Evolutionary conservation across 2,888 invertebrate species (phyloP), one percentile per base, ranked within the genome.

Genomic region (Harpagoxenus sublaevis): DNA sequence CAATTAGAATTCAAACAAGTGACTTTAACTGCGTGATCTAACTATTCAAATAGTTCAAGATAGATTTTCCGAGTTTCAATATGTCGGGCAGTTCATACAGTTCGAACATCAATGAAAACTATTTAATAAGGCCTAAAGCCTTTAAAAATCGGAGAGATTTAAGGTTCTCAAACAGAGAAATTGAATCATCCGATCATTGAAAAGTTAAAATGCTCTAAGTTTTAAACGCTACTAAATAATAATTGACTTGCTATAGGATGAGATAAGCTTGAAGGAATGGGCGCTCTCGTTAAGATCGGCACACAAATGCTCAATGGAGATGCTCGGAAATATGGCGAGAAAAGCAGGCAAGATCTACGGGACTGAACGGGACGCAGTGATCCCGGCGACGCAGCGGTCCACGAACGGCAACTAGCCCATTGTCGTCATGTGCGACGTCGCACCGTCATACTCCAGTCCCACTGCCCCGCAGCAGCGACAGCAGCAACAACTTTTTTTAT

Each of bases 281-380:
- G 98, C 99, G 89, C 96, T 98, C 86, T 99, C 99, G 75, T 96
- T 99, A 92, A 97, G 99, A 89, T 98, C 98, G 42, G 99, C 99
- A 53, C 99, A 99, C 96, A 99, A 99, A 95, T 97, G 98, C 94
- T 99, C 99, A 3, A 97, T 98, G 95, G 99, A 99, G 95, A 97
- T 99, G 92, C 96, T 99, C 85, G 98, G 99, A 79, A 98, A 98
- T 74, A 99, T 99, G 99, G 99, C 99, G 87, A 98, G 98, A 95
- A 99, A 99, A 96, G 99, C 99, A 55, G 99, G 99, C 91, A 99
- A 99, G 96, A 99, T 99, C 93, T 99, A 99, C 96, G 99, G 99
- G 92, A 99, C 99, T 35, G 97, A 97, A 91, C 93, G 95, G 28
- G 96, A 96, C 87, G 95, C 95, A 83, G 95, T 96, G 88, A 96